These are phyloP conservation scores for Branchinecta lindahli DNA, from an alignment of 1,140 invertebrate genomes.

Conservation along the genomic window DNA sequence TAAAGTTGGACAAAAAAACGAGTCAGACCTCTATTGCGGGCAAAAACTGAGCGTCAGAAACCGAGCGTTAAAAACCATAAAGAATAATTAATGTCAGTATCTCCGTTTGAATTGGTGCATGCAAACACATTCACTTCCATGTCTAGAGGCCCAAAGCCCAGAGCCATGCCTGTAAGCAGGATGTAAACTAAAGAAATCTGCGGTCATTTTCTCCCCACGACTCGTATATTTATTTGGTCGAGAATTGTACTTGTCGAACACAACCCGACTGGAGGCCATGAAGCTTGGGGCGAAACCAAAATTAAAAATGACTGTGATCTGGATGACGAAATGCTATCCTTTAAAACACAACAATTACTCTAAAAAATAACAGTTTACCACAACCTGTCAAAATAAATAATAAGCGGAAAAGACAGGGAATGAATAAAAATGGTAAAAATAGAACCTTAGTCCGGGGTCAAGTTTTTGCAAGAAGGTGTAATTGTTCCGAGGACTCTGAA, in stretches of 20 bases:
- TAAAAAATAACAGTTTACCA: too few relatives aligned
- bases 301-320: too few relatives aligned
- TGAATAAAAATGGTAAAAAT: too few relatives aligned
- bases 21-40: background rate
- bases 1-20: background rate
- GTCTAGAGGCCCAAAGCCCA: background rate
- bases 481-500: too few relatives aligned
- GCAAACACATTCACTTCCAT: conserved; percentile 9
- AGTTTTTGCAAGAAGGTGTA: too few relatives aligned
- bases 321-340: too few relatives aligned
- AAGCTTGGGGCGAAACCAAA: too few relatives aligned
- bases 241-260: background rate
- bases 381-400: too few relatives aligned
- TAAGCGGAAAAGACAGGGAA: too few relatives aligned
- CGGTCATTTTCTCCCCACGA: background rate
- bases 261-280: background rate
- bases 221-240: background rate
- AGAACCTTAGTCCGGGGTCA: too few relatives aligned
- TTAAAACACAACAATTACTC: too few relatives aligned
- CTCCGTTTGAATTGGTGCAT: conserved; percentile 3
- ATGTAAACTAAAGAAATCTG: conserved; percentile 5
- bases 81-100: conserved; percentile 11
- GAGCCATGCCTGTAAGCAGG: conserved; percentile 1
- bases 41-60: background rate
- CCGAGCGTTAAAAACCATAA: background rate